phyloP scores from a whole-genome alignment of 2,797 vertebrate genomes.

The Myripristis jacobus region DNA sequence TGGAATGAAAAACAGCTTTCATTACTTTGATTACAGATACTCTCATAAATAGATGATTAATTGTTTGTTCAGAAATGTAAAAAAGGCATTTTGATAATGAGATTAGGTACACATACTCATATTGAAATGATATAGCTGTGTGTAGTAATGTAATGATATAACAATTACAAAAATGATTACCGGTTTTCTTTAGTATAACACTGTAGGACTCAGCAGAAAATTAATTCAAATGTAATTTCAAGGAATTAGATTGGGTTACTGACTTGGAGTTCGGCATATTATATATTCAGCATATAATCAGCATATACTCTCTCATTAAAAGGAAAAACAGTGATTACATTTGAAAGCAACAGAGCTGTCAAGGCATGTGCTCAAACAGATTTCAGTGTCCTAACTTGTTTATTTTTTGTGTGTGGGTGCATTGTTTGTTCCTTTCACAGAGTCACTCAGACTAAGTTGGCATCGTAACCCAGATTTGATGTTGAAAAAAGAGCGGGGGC shows the following conservation, averaged over 20 bases:
- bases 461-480: constrained; percentile 76
- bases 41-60: no score
- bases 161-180: no score
- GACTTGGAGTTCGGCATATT: background rate
- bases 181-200: no score
- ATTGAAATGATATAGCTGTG: background rate
- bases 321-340: background rate
- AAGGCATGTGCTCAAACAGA: background rate
- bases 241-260: no score
- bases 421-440: constrained; percentile 57
- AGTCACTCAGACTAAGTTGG: constrained; percentile 71
- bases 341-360: constrained; percentile 7
- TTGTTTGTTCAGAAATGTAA: no score
- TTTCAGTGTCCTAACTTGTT: background rate
- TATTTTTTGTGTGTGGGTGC: constrained; percentile 7
- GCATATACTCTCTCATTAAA: no score
- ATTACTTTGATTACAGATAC: no score
- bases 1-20: no score
- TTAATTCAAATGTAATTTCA: no score
- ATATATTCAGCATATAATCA: no score
- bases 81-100: no score
- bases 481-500: constrained; percentile 81
- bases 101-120: background rate
- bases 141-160: constrained; percentile 2
- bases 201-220: no score